Evolutionary conservation across 2,113 vertebrate species (phyloP).

Genomic region (Phasianus colchicus): DNA sequence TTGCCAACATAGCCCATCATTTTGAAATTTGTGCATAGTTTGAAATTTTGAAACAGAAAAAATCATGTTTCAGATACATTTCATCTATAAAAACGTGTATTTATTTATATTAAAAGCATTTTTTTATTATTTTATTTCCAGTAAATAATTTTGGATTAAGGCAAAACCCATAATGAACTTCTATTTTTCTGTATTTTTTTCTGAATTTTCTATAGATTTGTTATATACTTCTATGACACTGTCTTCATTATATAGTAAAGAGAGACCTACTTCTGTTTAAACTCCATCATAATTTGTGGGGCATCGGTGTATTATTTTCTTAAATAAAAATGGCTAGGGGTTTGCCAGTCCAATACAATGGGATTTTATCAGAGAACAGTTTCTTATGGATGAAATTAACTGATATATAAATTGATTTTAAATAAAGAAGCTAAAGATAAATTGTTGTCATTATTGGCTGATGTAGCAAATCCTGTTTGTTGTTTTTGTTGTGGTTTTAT

Average conservation of each 20-base stretch:
- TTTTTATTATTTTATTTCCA: constrained; percentile 32
- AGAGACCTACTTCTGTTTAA: background rate
- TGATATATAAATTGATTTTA: constrained; percentile 48
- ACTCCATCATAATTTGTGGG: background rate
- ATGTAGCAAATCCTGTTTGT: background rate
- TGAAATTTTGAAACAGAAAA: background rate
- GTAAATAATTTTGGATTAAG: background rate
- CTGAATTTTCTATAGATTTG: constrained; percentile 5
- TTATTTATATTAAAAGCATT: constrained; percentile 49
- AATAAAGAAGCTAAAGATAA: constrained; percentile 49
- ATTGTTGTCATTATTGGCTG: background rate
- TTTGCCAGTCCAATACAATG: constrained; percentile 15
- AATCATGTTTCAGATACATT: background rate
- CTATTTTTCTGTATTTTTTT: constrained; percentile 20
- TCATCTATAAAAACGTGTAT: constrained; percentile 32
- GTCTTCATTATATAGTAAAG: constrained; percentile 19
- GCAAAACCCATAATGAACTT: background rate
- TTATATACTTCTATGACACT: background rate
- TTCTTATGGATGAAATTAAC: constrained; percentile 42
- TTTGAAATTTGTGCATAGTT: constrained; percentile 10
- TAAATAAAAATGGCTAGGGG: constrained; percentile 27
- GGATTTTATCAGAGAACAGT: constrained; percentile 34
- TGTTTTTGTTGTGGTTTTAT: background rate
- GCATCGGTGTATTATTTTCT: constrained; percentile 50
- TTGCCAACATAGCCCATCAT: constrained; percentile 43